Percentiles rank a stretch among this genome's conserved stretches.
phyloP scores from a whole-genome alignment of 2,797 vertebrate species.

The Acanthurus tractus region DNA sequence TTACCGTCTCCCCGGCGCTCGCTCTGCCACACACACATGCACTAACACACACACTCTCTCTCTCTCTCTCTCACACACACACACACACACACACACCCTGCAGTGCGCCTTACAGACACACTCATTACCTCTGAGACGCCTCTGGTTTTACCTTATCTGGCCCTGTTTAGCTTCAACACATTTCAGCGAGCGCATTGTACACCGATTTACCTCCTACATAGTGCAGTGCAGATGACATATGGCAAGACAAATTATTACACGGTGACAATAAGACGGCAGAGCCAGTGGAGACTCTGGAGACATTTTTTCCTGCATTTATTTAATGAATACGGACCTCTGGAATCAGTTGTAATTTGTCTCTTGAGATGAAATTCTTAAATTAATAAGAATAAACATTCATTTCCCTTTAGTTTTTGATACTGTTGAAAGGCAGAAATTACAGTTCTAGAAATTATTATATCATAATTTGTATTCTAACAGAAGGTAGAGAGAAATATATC shows the following conservation, averaged over 20 bases:
- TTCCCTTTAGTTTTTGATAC: background rate
- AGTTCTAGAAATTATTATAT: background rate
- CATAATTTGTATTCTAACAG: constrained; percentile 25
- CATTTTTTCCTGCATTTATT: constrained; percentile 22
- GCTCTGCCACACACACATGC: constrained; percentile 72
- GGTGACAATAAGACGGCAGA: constrained; percentile 49
- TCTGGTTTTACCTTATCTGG: constrained; percentile 80
- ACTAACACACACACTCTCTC: constrained; percentile 28
- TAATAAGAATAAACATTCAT: background rate
- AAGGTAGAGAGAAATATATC: background rate
- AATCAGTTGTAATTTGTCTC: background rate
- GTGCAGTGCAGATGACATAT: constrained; percentile 52
- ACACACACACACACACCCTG: constrained; percentile 36
- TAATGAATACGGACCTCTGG: constrained; percentile 10
- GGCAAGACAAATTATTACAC: constrained; percentile 70
- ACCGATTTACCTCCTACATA: constrained; percentile 73
- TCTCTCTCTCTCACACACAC: constrained; percentile 32
- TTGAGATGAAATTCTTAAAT: constrained; percentile 34
- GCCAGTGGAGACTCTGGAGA: constrained; percentile 41
- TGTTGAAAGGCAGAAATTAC: constrained; percentile 10
- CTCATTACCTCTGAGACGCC: constrained; percentile 77
- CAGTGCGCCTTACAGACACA: constrained; percentile 78
- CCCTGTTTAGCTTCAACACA: constrained; percentile 75
- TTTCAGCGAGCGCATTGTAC: constrained; percentile 65
- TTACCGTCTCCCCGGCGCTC: constrained; percentile 89